Percentiles rank a stretch among this genome's conserved stretches.
Evolutionary conservation across 2,888 invertebrate genomes (phyloP).

Genomic region (Machimus atricapillus): DNA sequence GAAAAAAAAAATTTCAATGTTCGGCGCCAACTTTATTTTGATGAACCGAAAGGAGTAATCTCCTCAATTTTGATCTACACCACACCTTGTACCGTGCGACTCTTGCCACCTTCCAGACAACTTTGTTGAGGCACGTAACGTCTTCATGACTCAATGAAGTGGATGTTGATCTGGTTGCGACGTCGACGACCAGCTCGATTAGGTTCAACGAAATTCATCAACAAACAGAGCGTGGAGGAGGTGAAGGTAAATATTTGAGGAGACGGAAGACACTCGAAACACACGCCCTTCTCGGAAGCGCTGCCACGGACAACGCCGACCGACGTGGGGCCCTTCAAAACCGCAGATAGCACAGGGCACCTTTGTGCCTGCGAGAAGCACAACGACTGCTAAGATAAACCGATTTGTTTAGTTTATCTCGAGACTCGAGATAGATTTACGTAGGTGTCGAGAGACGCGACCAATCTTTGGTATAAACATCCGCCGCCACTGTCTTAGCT

Average conservation of each 20-base stretch:
- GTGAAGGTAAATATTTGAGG: not conserved
- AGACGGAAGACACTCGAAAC: not conserved
- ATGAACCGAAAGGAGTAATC: not conserved
- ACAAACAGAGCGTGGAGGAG: not conserved
- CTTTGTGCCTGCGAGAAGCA: not conserved
- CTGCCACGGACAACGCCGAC: not conserved
- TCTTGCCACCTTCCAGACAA: not conserved
- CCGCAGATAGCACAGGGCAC: not conserved
- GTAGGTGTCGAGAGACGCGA: not conserved
- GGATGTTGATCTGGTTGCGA: not conserved
- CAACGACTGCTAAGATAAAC: not conserved
- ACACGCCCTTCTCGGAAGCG: not conserved
- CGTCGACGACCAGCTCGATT: not conserved
- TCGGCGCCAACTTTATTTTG: too few species aligned
- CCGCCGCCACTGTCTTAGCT: not conserved
- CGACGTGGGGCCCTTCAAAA: not conserved
- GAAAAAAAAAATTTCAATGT: too few species aligned
- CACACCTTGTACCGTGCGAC: not conserved
- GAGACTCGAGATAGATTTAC: not conserved
- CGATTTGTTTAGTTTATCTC: not conserved
- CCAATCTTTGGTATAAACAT: slow-evolving; percentile 1
- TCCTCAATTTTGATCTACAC: not conserved
- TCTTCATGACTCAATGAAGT: not conserved
- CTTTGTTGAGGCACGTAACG: not conserved
- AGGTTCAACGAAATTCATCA: not conserved